Conservation (phyloP, 2,888 invertebrate genomes). For the Dryocosmus kuriphilus region DNA sequence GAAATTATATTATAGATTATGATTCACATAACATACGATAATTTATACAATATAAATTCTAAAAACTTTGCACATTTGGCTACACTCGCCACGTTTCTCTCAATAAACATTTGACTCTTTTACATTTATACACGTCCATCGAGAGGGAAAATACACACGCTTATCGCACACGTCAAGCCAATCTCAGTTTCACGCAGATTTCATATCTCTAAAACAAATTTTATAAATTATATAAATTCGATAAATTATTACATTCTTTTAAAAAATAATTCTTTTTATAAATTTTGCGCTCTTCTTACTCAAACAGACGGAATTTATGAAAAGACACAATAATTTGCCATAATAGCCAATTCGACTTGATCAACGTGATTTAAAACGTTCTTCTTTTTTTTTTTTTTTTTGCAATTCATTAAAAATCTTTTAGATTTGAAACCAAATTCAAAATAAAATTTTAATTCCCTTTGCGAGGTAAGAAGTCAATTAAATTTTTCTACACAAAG, state of each 20-base stretch:
- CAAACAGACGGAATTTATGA: background rate
- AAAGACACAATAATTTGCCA: background rate
- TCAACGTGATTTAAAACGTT: background rate
- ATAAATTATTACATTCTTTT: background rate
- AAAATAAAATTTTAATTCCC: background rate
- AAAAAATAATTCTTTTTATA: background rate
- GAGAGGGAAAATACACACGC: slow-evolving; percentile 43
- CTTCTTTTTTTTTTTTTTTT: too few species aligned
- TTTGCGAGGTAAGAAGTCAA: background rate
- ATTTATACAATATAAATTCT: slow-evolving; percentile 64
- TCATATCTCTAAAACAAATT: background rate
- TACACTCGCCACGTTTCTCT: slow-evolving; percentile 54
- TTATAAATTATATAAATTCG: slow-evolving; percentile 35
- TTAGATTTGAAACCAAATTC: background rate
- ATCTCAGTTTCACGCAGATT: slow-evolving; percentile 23
- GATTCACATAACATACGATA: slow-evolving; percentile 60
- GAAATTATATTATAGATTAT: slow-evolving; percentile 50
- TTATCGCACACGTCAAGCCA: slow-evolving; percentile 23
- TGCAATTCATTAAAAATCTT: background rate
- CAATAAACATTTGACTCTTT: slow-evolving; percentile 57
- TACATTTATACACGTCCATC: slow-evolving; percentile 51
- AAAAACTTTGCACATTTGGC: slow-evolving; percentile 67
- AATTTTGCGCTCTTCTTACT: background rate
- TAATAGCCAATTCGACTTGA: background rate
- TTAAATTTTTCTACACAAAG: slow-evolving; percentile 33